phyloP scores from a whole-genome alignment of 2,888 invertebrate genomes.

The Lasioglossum pauxillum region DNA sequence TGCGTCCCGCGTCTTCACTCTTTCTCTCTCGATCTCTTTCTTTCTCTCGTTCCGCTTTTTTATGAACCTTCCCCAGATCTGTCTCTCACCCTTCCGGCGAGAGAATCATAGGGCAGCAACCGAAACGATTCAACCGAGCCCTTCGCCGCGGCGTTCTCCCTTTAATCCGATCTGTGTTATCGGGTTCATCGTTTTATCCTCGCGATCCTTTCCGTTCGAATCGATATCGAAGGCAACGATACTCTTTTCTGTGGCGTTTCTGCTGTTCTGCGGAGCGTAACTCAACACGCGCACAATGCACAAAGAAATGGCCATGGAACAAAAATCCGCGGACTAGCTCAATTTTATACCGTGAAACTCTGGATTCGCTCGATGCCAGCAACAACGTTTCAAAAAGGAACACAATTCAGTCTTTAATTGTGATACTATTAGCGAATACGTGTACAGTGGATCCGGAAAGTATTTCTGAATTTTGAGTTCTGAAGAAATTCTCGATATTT shows the following conservation, averaged over 20 bases:
- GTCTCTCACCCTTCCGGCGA: neutral
- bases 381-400: neutral
- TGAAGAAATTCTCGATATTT: too few species aligned
- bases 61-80: neutral
- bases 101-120: neutral
- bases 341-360: neutral
- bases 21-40: neutral
- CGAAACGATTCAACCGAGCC: neutral
- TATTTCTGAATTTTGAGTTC: neutral
- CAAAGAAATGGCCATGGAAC: neutral
- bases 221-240: neutral
- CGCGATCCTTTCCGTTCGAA: neutral
- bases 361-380: neutral
- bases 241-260: slow-evolving; percentile 6
- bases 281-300: neutral
- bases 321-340: neutral
- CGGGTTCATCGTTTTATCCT: neutral
- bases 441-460: neutral
- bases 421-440: neutral
- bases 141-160: neutral
- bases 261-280: neutral
- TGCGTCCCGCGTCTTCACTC: neutral
- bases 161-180: slow-evolving; percentile 39
- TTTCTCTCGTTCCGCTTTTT: neutral
- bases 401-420: neutral